Conservation (phyloP, 2,113 vertebrate species). For the Illadopsis cleaveri region DNA sequence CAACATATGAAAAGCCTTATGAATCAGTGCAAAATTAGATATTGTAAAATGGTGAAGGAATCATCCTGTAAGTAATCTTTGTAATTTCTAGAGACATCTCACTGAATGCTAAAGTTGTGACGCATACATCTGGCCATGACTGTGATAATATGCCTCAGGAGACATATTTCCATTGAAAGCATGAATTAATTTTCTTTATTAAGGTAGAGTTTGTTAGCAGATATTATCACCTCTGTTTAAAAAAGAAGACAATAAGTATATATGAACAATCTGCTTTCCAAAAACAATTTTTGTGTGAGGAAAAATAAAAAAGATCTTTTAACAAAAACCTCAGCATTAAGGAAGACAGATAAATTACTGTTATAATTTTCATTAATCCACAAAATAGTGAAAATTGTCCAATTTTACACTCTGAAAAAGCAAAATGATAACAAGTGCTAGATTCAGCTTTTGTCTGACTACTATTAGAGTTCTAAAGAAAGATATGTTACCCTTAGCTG, state of each 20-base stretch:
- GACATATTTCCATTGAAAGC: neutral
- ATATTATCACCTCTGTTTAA: neutral
- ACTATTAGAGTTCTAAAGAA: neutral
- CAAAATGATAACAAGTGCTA: neutral
- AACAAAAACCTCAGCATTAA: neutral
- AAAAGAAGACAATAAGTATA: neutral
- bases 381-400: neutral
- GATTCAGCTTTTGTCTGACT: neutral
- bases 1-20: neutral
- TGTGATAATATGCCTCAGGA: neutral
- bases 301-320: neutral
- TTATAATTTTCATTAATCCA: neutral
- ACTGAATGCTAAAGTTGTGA: neutral
- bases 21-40: neutral
- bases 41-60: neutral
- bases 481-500: neutral
- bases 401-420: neutral
- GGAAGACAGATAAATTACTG: neutral
- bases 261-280: neutral
- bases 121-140: neutral
- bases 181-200: neutral
- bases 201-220: neutral
- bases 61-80: neutral
- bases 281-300: rapidly evolving
- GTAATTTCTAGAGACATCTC: neutral